Conservation (phyloP, 2,888 invertebrate genomes). For the Phlogophora meticulosa region DNA sequence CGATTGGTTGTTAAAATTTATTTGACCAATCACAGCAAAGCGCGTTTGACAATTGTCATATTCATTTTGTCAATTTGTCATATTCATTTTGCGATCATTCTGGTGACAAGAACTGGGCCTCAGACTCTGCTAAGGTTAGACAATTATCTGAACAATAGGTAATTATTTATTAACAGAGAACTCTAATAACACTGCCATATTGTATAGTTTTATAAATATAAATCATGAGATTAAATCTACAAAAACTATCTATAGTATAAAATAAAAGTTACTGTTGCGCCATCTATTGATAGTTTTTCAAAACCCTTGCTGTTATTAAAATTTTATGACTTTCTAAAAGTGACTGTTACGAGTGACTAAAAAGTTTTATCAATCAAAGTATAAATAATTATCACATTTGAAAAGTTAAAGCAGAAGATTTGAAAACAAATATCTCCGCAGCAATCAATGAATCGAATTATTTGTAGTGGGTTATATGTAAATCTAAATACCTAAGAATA, state of each 20-base stretch:
- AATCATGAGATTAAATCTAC: conserved; percentile 33
- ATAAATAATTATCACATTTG: not conserved
- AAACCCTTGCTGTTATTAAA: conserved; percentile 27
- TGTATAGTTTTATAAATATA: conserved; percentile 38
- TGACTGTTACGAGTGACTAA: conserved; percentile 4
- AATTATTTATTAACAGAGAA: not conserved
- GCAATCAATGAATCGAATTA: not conserved
- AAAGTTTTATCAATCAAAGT: conserved; percentile 19
- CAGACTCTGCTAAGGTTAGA: not conserved
- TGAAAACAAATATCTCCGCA: not conserved
- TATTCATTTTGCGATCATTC: no score
- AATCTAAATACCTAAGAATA: not conserved
- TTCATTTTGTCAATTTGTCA: no score
- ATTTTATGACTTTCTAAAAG: conserved; percentile 39
- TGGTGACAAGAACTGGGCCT: no score
- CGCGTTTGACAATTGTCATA: no score
- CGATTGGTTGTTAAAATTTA: not conserved
- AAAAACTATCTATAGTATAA: conserved; percentile 19
- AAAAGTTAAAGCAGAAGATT: not conserved
- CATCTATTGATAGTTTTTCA: conserved; percentile 27
- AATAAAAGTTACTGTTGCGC: conserved; percentile 30
- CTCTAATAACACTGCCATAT: conserved; percentile 44
- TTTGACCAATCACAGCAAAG: no score
- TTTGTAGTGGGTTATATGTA: conserved; percentile 15
- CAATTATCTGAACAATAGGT: not conserved